Conservation (phyloP, 2,888 invertebrate species). For the Ochropleura leucogaster region DNA sequence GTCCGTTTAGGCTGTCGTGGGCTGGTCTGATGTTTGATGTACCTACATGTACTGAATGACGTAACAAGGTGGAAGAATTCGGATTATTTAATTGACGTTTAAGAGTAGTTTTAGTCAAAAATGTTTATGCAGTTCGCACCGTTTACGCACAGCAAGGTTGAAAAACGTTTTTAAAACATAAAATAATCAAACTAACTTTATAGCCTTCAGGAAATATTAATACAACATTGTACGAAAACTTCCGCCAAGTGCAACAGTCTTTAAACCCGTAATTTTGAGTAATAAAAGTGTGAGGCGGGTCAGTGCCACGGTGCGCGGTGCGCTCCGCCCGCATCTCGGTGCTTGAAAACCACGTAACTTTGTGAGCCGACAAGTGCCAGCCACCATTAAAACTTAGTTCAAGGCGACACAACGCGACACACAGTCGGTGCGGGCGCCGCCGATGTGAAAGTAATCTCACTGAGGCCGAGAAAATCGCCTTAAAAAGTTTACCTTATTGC, state of each 20-base stretch:
- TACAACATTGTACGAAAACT: conserved; percentile 42
- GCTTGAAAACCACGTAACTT: conserved; percentile 70
- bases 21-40: conserved; percentile 3
- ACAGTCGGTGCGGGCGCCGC: conserved; percentile 58
- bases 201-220: conserved; percentile 30
- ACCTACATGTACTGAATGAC: neutral
- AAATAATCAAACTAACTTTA: conserved; percentile 12
- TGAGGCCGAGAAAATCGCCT: conserved; percentile 67
- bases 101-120: neutral
- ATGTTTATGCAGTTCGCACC: neutral
- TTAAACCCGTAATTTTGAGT: conserved; percentile 58
- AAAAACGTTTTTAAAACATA: neutral
- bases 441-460: conserved; percentile 69
- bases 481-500: conserved; percentile 69
- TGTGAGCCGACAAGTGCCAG: conserved; percentile 73
- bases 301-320: conserved; percentile 33
- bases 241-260: conserved; percentile 28
- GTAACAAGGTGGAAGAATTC: neutral
- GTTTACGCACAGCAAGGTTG: neutral
- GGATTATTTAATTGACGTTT: neutral
- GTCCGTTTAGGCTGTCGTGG: conserved; percentile 7
- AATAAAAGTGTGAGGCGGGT: conserved; percentile 56
- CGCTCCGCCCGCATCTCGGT: conserved; percentile 72
- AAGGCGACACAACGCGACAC: conserved; percentile 56
- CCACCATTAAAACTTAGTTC: conserved; percentile 81